Evolutionary conservation across 2,113 vertebrate species (phyloP).

Genomic region (Arizona elegans): DNA sequence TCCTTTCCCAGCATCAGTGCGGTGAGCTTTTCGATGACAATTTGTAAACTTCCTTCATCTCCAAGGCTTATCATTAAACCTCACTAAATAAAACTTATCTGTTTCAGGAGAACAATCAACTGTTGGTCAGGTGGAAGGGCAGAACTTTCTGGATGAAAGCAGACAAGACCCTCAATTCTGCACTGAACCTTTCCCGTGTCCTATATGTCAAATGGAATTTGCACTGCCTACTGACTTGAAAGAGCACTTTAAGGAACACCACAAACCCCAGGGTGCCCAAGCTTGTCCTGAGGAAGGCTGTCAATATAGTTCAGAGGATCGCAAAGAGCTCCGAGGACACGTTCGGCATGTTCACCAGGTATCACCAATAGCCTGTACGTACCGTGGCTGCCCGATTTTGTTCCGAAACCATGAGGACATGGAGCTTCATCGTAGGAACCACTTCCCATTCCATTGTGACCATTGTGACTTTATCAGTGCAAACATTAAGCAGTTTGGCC

Average conservation of each 20-base stretch:
- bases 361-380: slow-evolving; percentile 67
- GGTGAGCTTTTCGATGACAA: slow-evolving; percentile 42
- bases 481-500: slow-evolving; percentile 73
- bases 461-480: slow-evolving; percentile 74
- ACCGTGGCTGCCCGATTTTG: slow-evolving; percentile 69
- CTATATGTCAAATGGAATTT: slow-evolving; percentile 66
- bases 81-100: not conserved
- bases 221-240: slow-evolving; percentile 68
- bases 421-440: slow-evolving; percentile 73
- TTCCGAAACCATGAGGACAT: slow-evolving; percentile 73
- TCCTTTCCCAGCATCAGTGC: slow-evolving; percentile 69
- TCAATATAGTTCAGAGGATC: slow-evolving; percentile 64
- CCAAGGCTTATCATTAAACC: slow-evolving; percentile 27
- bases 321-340: slow-evolving; percentile 70
- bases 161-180: fast-evolving
- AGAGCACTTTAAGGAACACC: slow-evolving; percentile 76
- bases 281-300: slow-evolving; percentile 72
- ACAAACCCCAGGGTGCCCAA: slow-evolving; percentile 17
- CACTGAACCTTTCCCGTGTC: slow-evolving; percentile 63
- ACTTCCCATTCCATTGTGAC: slow-evolving; percentile 80
- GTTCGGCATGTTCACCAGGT: slow-evolving; percentile 61
- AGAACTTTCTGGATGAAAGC: not conserved
- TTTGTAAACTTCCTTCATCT: slow-evolving; percentile 13
- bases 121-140: not conserved
- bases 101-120: fast-evolving